Base-by-base conservation (phyloP, 2,888 invertebrate genomes). In the Eurytoma californica region DNA sequence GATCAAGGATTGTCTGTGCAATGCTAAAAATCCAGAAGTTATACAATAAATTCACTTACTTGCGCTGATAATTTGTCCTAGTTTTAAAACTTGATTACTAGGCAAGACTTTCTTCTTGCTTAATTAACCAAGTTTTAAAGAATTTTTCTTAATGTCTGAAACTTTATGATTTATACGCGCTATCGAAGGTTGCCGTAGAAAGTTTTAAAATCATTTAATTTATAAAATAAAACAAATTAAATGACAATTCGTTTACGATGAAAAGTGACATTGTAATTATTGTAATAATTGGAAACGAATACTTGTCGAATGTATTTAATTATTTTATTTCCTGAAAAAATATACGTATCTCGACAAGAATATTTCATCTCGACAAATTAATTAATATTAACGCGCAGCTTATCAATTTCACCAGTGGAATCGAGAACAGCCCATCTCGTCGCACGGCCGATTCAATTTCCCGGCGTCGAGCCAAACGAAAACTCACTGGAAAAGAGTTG, bases 401-500 rank as follows among this genome's bases (percentile, higher is more conserved):
- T 69, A 53, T 65, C 66, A 66, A 60, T 39, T 39, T 39, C 39
- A 9, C 39, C 39, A 9, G 39, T 9, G 9, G 9, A 30, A 24
- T 14, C 63, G 63, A 39, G 24, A 2, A 2, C 24, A 24, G 24
- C 60, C n/a, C 30, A 18, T 60, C 39, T 47, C 57, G 30, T 39
- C 16, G 39, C 28, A 13, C 60, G 18, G 67, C 67, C 77, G 58
- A 72, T 73, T 73, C 61, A 57, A 78, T 79, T 79, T 60, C 70
- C 49, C 58, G n/a, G n/a, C 69, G 55, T 24, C 57, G 9, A 16
- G 55, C 0, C 12, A 4, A 47, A 49, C 16, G 47, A 63, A 77
- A 57, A 61, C 16, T 49, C 24, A 3, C 7, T 3, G 53, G 39
- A 72, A 72, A 63, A 66, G 51, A 47, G 24, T 39, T 9, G 39